A percentile compares a stretch with the other conserved stretches of the same genome.
phyloP scores from a whole-genome alignment of 2,113 vertebrate species.

The Varanus salvator region DNA sequence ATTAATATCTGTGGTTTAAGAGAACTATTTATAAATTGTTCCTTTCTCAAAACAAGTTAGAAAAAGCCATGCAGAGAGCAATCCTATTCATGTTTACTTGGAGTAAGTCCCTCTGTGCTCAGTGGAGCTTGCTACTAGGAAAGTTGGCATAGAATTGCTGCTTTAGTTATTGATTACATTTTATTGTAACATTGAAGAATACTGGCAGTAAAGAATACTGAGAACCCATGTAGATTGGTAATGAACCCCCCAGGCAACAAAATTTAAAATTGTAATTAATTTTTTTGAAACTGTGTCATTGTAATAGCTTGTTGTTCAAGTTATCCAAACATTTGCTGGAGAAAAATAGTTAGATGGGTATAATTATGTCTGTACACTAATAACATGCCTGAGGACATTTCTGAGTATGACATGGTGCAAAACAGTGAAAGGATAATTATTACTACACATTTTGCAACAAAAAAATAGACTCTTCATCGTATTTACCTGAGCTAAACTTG shows the following conservation, averaged over 20 bases:
- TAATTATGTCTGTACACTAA: background rate
- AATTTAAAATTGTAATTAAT: background rate
- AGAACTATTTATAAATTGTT: background rate
- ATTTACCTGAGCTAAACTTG: background rate
- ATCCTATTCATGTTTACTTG: background rate
- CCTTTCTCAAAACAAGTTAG: background rate
- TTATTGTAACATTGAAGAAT: background rate
- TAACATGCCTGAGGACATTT: background rate
- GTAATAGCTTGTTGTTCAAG: conserved; percentile 4
- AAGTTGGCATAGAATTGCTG: too few species aligned
- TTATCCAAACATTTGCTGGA: background rate
- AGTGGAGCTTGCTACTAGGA: background rate
- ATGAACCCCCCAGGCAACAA: background rate
- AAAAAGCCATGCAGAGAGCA: background rate
- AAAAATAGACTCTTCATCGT: background rate
- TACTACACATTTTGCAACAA: background rate
- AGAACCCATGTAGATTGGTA: background rate
- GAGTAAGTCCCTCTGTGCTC: background rate
- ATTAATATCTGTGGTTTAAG: background rate
- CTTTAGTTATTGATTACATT: background rate
- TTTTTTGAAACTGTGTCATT: too few species aligned
- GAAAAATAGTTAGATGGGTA: conserved; percentile 11
- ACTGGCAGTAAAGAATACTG: background rate
- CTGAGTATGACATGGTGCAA: background rate
- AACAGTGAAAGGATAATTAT: background rate